Evolutionary conservation across 2,797 vertebrate genomes (phyloP), one percentile per base, ranked within the genome.

Genomic region (Peromyscus attwateri): DNA sequence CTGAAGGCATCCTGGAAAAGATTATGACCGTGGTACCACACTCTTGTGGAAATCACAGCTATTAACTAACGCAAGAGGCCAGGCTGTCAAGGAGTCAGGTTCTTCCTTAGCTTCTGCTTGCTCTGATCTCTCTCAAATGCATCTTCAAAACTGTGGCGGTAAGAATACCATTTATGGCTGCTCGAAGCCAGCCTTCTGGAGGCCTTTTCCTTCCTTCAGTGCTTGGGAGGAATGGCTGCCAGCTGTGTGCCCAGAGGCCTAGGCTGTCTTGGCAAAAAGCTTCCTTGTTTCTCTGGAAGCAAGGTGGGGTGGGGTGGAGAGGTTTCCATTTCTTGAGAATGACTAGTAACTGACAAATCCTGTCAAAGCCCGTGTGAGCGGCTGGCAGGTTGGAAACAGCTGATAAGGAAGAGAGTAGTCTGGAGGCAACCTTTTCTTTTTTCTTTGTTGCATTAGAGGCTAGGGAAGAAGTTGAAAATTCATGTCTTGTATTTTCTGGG

Each of bases 401-500:
- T 68, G 52, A 81, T n/a, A 89, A 66, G 70, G 40, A 76, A 88
- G 43, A 87, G 19, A 55, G 46, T 14, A 73, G 91, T 31, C 34
- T 8, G 4, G 25, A 87, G 52, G 31, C 49, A 43, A 52, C 83
- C 71, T 52, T 43, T 90, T 57, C 64, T 64, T 87, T 81, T 89
- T 43, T n/a, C 37, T 84, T 95, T 83, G 77, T 46, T 79, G 62
- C 77, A 71, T 71, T 91, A 52, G 16, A 83, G 79, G 62, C 57
- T 83, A 80, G 3, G 16, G 62, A 85, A 91, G 43, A 96, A 81
- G 34, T 79, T 87, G 52, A 88, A 92, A 94, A 73, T 91, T 94
- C 17, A 8, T 46, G 55, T 43, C 31, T 94, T 92, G 79, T 66
- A 55, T 87, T 80, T 95, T 96, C 94, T 93, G 91, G 95, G 96